Conservation (phyloP, 2,113 vertebrate species). For the Corythoichthys intestinalis region DNA sequence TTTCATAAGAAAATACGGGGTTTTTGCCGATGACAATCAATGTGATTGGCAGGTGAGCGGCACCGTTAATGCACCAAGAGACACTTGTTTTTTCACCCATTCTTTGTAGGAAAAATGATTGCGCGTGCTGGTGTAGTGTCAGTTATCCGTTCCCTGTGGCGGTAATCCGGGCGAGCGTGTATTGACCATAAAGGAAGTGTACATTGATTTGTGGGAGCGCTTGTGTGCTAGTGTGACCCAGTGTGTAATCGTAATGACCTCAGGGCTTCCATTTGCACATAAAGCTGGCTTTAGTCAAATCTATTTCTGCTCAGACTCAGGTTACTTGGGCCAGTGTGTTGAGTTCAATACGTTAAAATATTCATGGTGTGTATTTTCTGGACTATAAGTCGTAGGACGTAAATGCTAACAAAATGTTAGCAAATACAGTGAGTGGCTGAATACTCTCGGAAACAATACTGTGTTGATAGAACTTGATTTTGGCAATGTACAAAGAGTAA, state of each 20-base stretch:
- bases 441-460: too few species aligned
- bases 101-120: conserved; percentile 23
- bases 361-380: too few species aligned
- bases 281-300: conserved; percentile 14
- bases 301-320: conserved; percentile 4
- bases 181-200: conserved; percentile 58
- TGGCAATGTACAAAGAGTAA: too few species aligned
- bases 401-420: too few species aligned
- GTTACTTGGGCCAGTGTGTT: conserved; percentile 25
- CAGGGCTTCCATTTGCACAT: conserved; percentile 30
- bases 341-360: conserved; percentile 26
- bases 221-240: conserved; percentile 31
- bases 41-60: conserved; percentile 50
- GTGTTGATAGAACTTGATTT: too few species aligned
- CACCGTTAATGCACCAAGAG: conserved; percentile 39
- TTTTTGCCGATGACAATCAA: conserved; percentile 48
- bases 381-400: too few species aligned
- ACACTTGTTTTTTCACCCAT: conserved; percentile 27
- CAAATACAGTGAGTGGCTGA: too few species aligned
- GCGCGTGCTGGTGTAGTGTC: conserved; percentile 7
- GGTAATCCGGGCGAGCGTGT: conserved; percentile 31
- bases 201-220: conserved; percentile 50
- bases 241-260: conserved; percentile 24
- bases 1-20: conserved; percentile 46
- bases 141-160: conserved; percentile 23